phyloP scores from a whole-genome alignment of 2,113 vertebrate species.

The Gobiocypris rarus region DNA sequence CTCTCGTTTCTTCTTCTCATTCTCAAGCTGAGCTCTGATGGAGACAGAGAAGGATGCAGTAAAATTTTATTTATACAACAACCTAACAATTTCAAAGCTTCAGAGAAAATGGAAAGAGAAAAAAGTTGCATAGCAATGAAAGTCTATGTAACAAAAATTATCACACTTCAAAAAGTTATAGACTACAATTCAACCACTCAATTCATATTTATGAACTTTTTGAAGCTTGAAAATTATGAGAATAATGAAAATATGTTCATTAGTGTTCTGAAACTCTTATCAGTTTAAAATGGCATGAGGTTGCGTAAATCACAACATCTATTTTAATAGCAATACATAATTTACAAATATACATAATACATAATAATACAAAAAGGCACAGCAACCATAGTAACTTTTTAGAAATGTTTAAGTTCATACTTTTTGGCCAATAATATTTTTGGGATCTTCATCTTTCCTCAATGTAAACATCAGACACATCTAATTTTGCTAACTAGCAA shows the following conservation, averaged over 20 bases:
- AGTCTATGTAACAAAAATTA: background rate
- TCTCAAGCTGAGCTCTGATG: conserved; percentile 77
- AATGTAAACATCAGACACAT: background rate
- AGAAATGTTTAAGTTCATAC: background rate
- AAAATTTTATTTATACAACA: background rate
- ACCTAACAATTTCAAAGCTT: background rate
- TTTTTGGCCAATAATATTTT: background rate
- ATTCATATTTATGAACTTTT: background rate
- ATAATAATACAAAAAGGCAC: too few relatives aligned
- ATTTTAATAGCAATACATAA: background rate
- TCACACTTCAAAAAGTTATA: background rate
- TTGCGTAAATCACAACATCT: background rate
- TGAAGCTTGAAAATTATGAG: background rate
- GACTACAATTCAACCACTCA: background rate
- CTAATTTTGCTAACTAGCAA: background rate
- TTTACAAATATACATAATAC: too few relatives aligned
- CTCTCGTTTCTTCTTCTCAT: conserved; percentile 97
- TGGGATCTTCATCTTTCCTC: background rate
- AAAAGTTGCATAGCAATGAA: background rate
- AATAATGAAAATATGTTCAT: background rate
- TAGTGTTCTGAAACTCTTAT: background rate
- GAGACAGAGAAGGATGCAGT: background rate
- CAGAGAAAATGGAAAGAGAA: background rate
- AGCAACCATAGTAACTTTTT: background rate
- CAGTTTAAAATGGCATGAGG: background rate